Percentiles rank a stretch among this genome's conserved stretches.
Conservation (phyloP, 2,113 vertebrate genomes). For the Felis catus region F.catus_Fca126_mat1.0 CM031418.1:51797501-51798000, state of each 20-base stretch:
- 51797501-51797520: conserved; percentile 5
- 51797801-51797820: conserved; percentile 35
- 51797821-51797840: conserved; percentile 20
- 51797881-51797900: conserved; percentile 24
- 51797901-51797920: background rate
- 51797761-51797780: conserved; percentile 43
- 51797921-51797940: background rate
- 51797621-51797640: conserved; percentile 32
- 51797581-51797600: conserved; percentile 18
- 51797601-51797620: conserved; percentile 14
- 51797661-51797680: conserved; percentile 13
- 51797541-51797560: background rate
- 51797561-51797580: conserved; percentile 53
- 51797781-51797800: conserved; percentile 47
- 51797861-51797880: conserved; percentile 9
- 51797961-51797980: background rate
- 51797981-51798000: conserved; percentile 33
- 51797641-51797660: conserved; percentile 51
- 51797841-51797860: conserved; percentile 21
- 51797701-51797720: conserved; percentile 35
- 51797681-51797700: conserved; percentile 17
- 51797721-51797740: conserved; percentile 45
- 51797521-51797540: conserved; percentile 38
- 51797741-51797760: conserved; percentile 31
- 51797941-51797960: conserved; percentile 8